phyloP scores from a whole-genome alignment of 1,140 invertebrate species.

The Bombus affinis region DNA sequence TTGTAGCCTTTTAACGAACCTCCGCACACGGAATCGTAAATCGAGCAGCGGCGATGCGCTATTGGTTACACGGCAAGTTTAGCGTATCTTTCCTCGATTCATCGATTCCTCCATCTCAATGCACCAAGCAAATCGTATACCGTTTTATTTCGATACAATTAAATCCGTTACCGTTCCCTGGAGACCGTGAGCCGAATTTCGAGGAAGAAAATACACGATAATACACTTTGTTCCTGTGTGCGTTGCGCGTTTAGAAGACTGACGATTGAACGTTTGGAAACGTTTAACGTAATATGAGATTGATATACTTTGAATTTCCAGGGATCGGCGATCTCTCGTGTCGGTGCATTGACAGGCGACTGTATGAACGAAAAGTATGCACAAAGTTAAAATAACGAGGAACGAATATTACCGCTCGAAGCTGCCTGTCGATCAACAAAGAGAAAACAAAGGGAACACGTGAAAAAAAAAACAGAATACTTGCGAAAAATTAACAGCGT shows the following conservation, averaged over 20 bases:
- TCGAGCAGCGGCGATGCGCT: not conserved
- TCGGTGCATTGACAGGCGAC: not conserved
- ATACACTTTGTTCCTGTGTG: not conserved
- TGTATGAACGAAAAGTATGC: not conserved
- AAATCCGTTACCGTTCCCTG: not conserved
- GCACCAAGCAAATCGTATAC: not conserved
- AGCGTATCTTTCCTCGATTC: not conserved
- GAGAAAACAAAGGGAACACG: not conserved
- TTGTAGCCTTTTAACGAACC: conserved; percentile 34
- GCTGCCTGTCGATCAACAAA: not conserved
- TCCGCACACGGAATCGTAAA: not conserved
- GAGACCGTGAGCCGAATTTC: not conserved
- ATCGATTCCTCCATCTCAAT: not conserved
- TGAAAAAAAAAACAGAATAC: not conserved
- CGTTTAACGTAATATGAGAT: not conserved
- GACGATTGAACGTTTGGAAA: not conserved
- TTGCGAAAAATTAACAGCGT: not conserved
- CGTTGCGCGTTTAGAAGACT: not conserved
- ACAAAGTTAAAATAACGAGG: not conserved
- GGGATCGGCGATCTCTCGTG: not conserved
- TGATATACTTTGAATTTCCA: not conserved
- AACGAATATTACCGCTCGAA: not conserved
- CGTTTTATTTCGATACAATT: not conserved
- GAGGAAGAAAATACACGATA: not conserved
- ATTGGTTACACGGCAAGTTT: not conserved